A percentile compares a stretch with the other conserved stretches of the same genome.
Conservation (phyloP, 2,797 vertebrate species). For the Xenops minutus region DNA sequence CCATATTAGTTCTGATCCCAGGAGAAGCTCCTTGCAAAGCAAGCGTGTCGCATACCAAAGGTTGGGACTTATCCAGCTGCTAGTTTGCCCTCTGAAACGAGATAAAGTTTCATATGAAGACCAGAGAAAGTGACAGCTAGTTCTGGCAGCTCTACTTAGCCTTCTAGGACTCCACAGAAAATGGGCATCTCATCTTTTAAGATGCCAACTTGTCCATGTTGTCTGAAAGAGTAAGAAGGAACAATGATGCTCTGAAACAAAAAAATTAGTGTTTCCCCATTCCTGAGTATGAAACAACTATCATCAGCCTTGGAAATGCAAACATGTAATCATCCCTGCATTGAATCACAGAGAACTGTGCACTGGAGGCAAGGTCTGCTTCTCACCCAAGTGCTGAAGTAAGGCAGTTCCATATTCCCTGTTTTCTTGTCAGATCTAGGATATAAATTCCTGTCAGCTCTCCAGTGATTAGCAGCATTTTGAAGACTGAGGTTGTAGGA, state of each 20-base stretch:
- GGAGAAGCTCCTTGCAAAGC: neutral
- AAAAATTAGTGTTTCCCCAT: neutral
- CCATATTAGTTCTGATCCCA: neutral
- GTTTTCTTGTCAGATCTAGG: neutral
- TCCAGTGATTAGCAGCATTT: neutral
- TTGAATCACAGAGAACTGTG: neutral
- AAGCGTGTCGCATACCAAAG: neutral
- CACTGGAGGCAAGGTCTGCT: neutral
- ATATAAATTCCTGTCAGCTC: neutral
- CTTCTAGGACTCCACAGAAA: neutral
- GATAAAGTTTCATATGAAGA: neutral
- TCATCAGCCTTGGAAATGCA: neutral
- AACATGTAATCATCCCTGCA: neutral
- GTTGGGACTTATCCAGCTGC: neutral
- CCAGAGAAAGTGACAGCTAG: neutral
- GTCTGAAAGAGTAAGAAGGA: neutral
- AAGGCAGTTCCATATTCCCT: neutral
- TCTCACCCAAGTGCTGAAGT: neutral
- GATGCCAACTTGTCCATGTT: neutral
- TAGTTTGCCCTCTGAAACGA: neutral
- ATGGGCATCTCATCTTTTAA: neutral
- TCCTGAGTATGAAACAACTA: neutral
- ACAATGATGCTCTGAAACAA: neutral
- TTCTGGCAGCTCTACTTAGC: neutral
- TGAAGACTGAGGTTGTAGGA: neutral